Evolutionary conservation across 2,888 invertebrate species (phyloP).

Genomic region (Blera fallax): DNA sequence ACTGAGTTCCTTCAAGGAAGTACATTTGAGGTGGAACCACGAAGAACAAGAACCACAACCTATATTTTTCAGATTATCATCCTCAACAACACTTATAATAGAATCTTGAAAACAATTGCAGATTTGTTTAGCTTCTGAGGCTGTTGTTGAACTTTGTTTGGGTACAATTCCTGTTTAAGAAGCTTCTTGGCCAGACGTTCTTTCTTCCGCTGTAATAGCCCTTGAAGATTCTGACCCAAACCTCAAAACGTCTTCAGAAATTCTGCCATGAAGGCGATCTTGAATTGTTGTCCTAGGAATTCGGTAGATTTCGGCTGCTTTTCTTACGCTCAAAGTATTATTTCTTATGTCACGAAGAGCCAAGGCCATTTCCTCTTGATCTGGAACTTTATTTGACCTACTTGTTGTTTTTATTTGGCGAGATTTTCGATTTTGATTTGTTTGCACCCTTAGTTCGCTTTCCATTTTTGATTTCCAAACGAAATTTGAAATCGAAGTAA

Average conservation of each 20-base stretch:
- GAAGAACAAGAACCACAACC: not conserved
- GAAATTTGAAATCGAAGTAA: slow-evolving; percentile 9
- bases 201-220: too few relatives aligned
- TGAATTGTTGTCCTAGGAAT: slow-evolving; percentile 2
- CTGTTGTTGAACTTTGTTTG: not conserved
- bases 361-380: too few relatives aligned
- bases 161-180: not conserved
- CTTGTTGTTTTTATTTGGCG: slow-evolving; percentile 4
- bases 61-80: not conserved
- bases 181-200: not conserved
- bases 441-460: not conserved
- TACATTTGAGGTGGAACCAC: slow-evolving; percentile 72
- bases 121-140: not conserved
- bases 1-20: slow-evolving; percentile 14
- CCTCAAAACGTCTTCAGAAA: not conserved
- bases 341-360: too few relatives aligned
- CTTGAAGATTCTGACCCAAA: not conserved
- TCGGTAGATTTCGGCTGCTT: too few relatives aligned
- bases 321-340: too few relatives aligned
- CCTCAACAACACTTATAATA: not conserved
- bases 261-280: not conserved
- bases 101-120: not conserved
- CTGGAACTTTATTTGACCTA: not conserved
- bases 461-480: slow-evolving; percentile 3
- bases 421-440: slow-evolving; percentile 2